Percentiles rank a stretch among this genome's conserved stretches.
Evolutionary conservation across 1,140 invertebrate species (phyloP).

Genomic region (Leptinotarsa undecemlineata): DNA sequence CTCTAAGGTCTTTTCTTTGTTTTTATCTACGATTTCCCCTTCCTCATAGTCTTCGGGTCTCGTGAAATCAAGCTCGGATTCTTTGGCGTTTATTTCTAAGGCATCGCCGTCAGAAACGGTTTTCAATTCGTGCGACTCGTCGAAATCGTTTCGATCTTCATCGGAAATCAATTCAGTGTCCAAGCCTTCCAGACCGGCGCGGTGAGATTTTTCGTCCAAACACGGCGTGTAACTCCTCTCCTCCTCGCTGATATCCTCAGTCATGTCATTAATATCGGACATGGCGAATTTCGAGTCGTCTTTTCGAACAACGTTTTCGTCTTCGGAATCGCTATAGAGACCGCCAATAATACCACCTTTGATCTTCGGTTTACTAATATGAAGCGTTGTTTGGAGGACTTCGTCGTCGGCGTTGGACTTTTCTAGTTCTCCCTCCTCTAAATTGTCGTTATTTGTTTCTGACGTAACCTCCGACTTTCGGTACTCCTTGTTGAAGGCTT

Average conservation of each 20-base stretch:
- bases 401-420: slow-evolving; percentile 12
- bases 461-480: slow-evolving; percentile 4
- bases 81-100: slow-evolving; percentile 55
- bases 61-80: slow-evolving; percentile 52
- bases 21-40: slow-evolving; percentile 63
- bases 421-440: slow-evolving; percentile 32
- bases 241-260: slow-evolving; percentile 62
- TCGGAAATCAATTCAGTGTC: slow-evolving; percentile 75
- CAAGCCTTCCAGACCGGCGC: slow-evolving; percentile 62
- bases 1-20: slow-evolving; percentile 55
- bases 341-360: slow-evolving; percentile 26
- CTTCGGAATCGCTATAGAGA: slow-evolving; percentile 52
- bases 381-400: neutral
- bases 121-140: slow-evolving; percentile 58
- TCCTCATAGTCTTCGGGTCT: slow-evolving; percentile 57
- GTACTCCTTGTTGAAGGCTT: slow-evolving; percentile 2
- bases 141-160: slow-evolving; percentile 64
- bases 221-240: slow-evolving; percentile 69
- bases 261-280: slow-evolving; percentile 58
- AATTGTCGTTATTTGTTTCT: slow-evolving; percentile 10
- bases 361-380: neutral
- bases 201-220: slow-evolving; percentile 59
- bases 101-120: slow-evolving; percentile 50
- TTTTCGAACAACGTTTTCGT: slow-evolving; percentile 48
- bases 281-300: slow-evolving; percentile 42